Evolutionary conservation across 2,888 invertebrate genomes (phyloP), one percentile per base, ranked within the genome.

Genomic region (Creontiades dilutus): DNA sequence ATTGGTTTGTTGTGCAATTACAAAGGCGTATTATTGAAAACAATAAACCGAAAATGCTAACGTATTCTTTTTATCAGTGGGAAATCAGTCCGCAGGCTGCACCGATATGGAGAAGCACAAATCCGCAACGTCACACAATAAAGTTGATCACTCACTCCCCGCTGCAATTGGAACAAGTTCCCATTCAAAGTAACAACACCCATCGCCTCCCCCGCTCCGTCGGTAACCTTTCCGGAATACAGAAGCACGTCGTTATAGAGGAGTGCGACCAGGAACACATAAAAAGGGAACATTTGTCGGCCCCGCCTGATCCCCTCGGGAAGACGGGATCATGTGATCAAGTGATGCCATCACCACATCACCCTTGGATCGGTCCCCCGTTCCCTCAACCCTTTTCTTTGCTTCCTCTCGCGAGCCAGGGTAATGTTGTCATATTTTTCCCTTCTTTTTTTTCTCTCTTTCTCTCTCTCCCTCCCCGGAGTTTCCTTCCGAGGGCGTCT

Each of bases 321-420:
- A 68, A 68, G 68, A 68, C 68, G 27, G 68, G 68, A 68, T 68
- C 68, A 68, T 68, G 68, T 68, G 68, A 68, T 68, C 68, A 68
- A 68, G 68, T 68, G 68, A 68, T 68, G 68, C 68, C 68, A 68
- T 68, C 68, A 57, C n/a, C 57, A n/a, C 57, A 57, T 57, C 57
- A 68, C 68, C 68, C 23, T 23, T 0, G 68, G 68, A 68, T 12
- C 16, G 61, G 61, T 12, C 68, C 23, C 3, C 68, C 68, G 27
- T 68, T 68, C 23, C n/a, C 14, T 61, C 3, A 23, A 68, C n/a
- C 19, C 68, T 68, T 57, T 57, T 57, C 57, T 57, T 16, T n/a
- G n/a, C 37, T 7, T 37, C 57, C 52, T n/a, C n/a, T 57, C 57
- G 19, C 68, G 19, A 12, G 5, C 68, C 11, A 0, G 12, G 68